Evolutionary conservation across 2,113 vertebrate species (phyloP).

Genomic region (Mormyrus lacerda): DNA sequence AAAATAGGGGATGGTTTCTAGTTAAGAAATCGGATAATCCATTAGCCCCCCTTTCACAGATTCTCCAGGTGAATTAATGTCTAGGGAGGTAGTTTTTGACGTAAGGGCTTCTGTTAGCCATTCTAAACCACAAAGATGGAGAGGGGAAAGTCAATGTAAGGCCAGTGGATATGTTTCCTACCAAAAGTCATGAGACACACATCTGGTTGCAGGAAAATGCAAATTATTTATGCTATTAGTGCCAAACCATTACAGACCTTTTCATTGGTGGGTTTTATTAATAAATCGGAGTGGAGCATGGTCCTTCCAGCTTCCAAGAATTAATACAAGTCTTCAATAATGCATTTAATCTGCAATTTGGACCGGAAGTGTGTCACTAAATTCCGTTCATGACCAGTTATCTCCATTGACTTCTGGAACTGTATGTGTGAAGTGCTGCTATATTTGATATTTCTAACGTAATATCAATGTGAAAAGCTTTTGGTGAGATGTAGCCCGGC

Average conservation of each 20-base stretch:
- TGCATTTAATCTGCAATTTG: background rate
- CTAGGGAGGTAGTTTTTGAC: background rate
- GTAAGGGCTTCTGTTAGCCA: conserved; percentile 6
- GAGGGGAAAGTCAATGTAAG: background rate
- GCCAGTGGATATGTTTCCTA: background rate
- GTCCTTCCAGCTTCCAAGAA: background rate
- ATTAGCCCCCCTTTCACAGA: background rate
- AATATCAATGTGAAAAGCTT: background rate
- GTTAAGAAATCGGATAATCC: background rate
- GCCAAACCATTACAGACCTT: background rate
- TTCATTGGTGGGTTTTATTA: background rate
- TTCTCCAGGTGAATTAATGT: background rate
- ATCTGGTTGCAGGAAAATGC: background rate
- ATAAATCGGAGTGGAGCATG: background rate
- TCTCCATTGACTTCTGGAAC: background rate
- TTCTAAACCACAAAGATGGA: background rate
- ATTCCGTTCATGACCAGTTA: background rate
- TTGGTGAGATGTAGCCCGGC: background rate
- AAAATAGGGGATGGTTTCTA: conserved; percentile 6
- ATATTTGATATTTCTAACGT: background rate
- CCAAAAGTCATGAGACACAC: background rate
- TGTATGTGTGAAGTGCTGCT: background rate
- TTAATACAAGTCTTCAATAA: background rate
- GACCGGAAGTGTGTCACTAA: background rate
- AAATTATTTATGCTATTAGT: background rate